A percentile compares a stretch with the other conserved stretches of the same genome.
Conservation (phyloP, 2,888 invertebrate genomes). For the Nezara viridula region DNA sequence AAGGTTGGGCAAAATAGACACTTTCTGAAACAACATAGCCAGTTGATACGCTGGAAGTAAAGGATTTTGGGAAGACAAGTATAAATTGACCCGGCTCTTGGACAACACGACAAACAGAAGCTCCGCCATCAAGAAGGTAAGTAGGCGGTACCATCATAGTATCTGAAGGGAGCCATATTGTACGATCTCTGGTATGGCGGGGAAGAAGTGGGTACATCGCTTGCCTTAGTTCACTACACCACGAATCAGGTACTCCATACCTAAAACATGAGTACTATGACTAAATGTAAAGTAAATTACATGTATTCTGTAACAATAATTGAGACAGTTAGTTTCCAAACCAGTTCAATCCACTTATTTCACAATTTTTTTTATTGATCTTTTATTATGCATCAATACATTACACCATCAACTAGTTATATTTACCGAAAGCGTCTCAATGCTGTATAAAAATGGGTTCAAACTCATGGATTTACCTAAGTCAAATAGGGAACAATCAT, state of each 20-base stretch:
- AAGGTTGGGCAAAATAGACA: conserved; percentile 87
- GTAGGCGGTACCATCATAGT: conserved; percentile 93
- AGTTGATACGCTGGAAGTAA: conserved; percentile 88
- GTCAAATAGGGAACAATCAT: too few relatives aligned
- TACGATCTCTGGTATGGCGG: conserved; percentile 84
- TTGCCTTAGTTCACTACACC: conserved; percentile 81
- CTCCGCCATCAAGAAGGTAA: conserved; percentile 80
- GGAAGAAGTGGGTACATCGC: conserved; percentile 85
- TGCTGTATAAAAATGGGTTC: too few relatives aligned
- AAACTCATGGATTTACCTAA: too few relatives aligned
- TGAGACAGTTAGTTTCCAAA: not conserved
- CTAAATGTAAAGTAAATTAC: not conserved
- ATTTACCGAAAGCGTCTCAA: too few relatives aligned
- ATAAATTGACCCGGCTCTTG: conserved; percentile 92
- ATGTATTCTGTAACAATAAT: not conserved
- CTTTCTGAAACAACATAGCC: conserved; percentile 93
- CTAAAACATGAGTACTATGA: conserved; percentile 68
- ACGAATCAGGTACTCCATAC: conserved; percentile 86
- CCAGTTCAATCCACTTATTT: too few relatives aligned
- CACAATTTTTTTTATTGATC: too few relatives aligned
- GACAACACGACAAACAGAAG: conserved; percentile 83
- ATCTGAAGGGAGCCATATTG: conserved; percentile 91
- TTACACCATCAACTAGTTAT: too few relatives aligned
- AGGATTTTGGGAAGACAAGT: conserved; percentile 90
- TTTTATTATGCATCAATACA: too few relatives aligned